Evolutionary conservation across 2,113 vertebrate species (phyloP).

Genomic region (Manacus vitellinus): DNA sequence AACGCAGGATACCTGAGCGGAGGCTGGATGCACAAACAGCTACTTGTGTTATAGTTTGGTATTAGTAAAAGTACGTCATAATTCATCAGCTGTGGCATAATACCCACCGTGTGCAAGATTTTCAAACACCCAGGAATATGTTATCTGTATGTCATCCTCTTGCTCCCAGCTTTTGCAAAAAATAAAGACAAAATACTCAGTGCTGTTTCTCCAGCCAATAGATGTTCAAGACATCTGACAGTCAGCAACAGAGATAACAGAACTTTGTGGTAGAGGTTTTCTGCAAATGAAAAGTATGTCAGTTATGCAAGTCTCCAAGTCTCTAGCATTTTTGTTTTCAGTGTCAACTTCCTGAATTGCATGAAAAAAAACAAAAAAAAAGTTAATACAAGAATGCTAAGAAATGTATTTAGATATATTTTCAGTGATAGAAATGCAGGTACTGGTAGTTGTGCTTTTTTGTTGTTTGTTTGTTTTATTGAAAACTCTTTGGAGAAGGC

Average conservation of each 20-base stretch:
- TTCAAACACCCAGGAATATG: background rate
- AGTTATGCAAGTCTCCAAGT: background rate
- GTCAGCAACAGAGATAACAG: background rate
- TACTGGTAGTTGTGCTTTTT: background rate
- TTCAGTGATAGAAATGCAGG: background rate
- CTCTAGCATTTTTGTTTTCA: background rate
- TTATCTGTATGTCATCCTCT: background rate
- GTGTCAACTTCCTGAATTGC: background rate
- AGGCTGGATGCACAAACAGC: background rate
- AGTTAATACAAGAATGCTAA: background rate
- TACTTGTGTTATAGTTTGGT: background rate
- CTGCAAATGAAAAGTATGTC: background rate
- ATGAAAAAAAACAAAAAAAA: too few species aligned
- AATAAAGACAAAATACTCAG: background rate
- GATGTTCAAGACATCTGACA: background rate
- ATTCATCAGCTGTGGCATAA: background rate
- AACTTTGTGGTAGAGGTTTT: background rate
- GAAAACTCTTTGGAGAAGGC: background rate
- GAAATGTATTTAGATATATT: background rate
- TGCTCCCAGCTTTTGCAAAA: background rate
- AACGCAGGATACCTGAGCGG: background rate
- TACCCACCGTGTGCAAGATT: rapidly evolving
- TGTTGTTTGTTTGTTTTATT: background rate
- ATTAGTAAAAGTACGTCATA: background rate
- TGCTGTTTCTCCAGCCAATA: background rate